Evolutionary conservation across 2,888 invertebrate genomes (phyloP).

Genomic region (Agrochola lychnidis): DNA sequence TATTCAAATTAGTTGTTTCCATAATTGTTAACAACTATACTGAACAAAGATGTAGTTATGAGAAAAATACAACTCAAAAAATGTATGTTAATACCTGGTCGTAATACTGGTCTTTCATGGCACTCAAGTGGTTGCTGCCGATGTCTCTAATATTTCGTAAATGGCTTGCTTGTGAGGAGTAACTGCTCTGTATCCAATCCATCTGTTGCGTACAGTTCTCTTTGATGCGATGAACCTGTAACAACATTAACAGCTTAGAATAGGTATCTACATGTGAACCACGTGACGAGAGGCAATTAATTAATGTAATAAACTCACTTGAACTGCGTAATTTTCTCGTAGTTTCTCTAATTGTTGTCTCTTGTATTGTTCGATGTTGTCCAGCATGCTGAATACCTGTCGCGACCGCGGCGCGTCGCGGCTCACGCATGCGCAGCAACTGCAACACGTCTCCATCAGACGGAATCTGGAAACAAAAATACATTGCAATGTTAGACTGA

Average conservation of each 20-base stretch:
- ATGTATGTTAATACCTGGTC: conserved; percentile 93
- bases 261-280: not conserved
- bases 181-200: conserved; percentile 98
- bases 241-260: conserved; percentile 48
- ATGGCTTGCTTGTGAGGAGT: conserved; percentile 96
- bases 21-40: conserved; percentile 44
- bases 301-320: conserved; percentile 88
- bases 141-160: conserved; percentile 97
- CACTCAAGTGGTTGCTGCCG: conserved; percentile 96
- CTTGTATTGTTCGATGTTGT: conserved; percentile 97
- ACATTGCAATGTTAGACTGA: conserved; percentile 38
- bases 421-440: conserved; percentile 94
- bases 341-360: conserved; percentile 96
- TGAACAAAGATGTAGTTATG: conserved; percentile 23
- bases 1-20: conserved; percentile 59
- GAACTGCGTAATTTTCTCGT: conserved; percentile 97
- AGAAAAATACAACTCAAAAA: conserved; percentile 4
- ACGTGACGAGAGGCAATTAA: conserved; percentile 19
- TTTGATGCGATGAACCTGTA: conserved; percentile 96
- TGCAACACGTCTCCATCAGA: conserved; percentile 93
- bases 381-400: conserved; percentile 96
- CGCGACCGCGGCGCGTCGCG: conserved; percentile 94
- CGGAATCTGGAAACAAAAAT: conserved; percentile 91
- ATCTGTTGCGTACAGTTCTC: conserved; percentile 98
- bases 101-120: conserved; percentile 97